Evolutionary conservation across 1,140 invertebrate species (phyloP), one percentile per base, ranked within the genome.

Genomic region (Sycobia sp.): DNA sequence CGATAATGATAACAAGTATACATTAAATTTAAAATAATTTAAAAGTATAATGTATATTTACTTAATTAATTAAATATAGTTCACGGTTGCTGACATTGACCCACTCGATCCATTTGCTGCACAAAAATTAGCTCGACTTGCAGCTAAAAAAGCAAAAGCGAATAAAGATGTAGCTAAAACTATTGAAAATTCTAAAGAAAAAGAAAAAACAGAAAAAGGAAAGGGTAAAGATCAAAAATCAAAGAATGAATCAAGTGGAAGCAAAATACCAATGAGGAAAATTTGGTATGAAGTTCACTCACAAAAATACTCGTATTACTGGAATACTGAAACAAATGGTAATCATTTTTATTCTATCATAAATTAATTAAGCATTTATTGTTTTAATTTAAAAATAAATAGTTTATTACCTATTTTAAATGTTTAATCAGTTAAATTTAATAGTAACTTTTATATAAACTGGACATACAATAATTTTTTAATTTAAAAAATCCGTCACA

Each of bases 311-410:
- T 84, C 88, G 62, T 85, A 85, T 9, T 94, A 92, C 69, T 94
- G 90, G 89, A 88, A 93, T 76, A 86, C 86, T 20, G 84, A 88
- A 67, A 92, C 90, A n/a, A 88, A 89, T 82, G 90, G 91, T 90
- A 78, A 53, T 4, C 11, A 32, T 32, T 32, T 32, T 32, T n/a
- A n/a, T n/a, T n/a, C n/a, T n/a, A n/a, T n/a, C n/a, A n/a, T n/a
- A n/a, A n/a, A n/a, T n/a, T n/a, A n/a, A n/a, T n/a, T n/a, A n/a
- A n/a, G n/a, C n/a, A n/a, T n/a, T n/a, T n/a, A n/a, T n/a, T n/a
- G n/a, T n/a, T n/a, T n/a, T n/a, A n/a, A n/a, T n/a, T n/a, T n/a
- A n/a, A n/a, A n/a, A n/a, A n/a, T n/a, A n/a, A n/a, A n/a, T n/a
- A n/a, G n/a, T n/a, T n/a, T n/a, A n/a, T n/a, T n/a, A n/a, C n/a